These are phyloP conservation scores for Hystrix cristata DNA, from an alignment of 2,113 vertebrate genomes.

Conservation along the genomic window DNA sequence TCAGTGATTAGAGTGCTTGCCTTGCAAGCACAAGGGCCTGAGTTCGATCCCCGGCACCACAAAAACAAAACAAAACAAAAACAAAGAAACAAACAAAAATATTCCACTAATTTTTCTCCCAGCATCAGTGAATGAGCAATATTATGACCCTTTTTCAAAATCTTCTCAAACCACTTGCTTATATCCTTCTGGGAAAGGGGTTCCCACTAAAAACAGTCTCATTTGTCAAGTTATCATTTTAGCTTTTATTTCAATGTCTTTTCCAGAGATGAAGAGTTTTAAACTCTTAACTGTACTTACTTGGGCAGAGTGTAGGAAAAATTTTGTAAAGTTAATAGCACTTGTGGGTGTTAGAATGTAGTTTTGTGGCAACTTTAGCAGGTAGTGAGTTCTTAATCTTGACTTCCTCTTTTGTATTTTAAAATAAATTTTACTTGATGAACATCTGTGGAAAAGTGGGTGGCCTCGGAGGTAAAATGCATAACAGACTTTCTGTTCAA, in stretches of 20 bases:
- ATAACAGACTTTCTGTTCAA: neutral
- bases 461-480: neutral
- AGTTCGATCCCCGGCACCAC: no score
- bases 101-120: neutral
- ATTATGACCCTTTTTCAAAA: neutral
- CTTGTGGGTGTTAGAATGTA: neutral
- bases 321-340: slow-evolving; percentile 31
- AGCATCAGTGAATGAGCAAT: neutral
- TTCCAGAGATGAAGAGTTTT: slow-evolving; percentile 11
- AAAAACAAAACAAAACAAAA: no score
- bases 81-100: no score
- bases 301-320: neutral
- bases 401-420: slow-evolving; percentile 5
- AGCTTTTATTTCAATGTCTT: slow-evolving; percentile 12
- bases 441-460: neutral
- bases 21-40: no score
- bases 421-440: neutral
- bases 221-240: neutral
- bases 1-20: no score
- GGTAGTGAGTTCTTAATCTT: neutral
- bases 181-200: neutral
- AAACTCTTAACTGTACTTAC: neutral
- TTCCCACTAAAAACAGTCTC: neutral
- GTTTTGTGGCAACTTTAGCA: neutral
- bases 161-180: neutral